Conservation (phyloP, 2,797 vertebrate genomes). For the Spheniscus humboldti region DNA sequence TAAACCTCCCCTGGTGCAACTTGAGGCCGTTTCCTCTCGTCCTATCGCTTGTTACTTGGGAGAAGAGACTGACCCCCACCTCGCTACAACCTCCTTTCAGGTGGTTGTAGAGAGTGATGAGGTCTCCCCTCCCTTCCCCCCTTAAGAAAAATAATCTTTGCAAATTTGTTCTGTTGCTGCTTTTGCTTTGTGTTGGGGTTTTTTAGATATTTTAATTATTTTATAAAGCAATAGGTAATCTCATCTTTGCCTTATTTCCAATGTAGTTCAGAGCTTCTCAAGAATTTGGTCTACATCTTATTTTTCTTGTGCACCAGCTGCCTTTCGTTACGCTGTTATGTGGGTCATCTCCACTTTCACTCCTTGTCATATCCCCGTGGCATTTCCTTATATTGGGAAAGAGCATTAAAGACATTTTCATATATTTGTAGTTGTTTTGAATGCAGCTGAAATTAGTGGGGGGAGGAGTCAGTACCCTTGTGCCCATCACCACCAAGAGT, state of each 20-base stretch:
- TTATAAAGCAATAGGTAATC: neutral
- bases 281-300: neutral
- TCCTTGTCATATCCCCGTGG: neutral
- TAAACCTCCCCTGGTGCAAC: too few relatives aligned
- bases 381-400: neutral
- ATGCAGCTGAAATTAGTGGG: neutral
- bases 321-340: neutral
- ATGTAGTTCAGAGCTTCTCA: neutral
- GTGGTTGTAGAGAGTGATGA: too few relatives aligned
- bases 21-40: too few relatives aligned
- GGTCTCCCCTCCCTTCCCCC: neutral
- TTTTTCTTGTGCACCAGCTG: neutral
- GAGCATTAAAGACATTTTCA: neutral
- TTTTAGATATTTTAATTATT: neutral
- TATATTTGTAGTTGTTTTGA: neutral
- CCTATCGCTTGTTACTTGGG: too few relatives aligned
- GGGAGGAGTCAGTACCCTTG: neutral
- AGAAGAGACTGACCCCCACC: too few relatives aligned
- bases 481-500: neutral
- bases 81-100: too few relatives aligned
- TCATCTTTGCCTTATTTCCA: neutral
- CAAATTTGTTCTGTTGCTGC: neutral
- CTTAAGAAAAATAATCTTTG: neutral
- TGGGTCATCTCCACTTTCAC: neutral
- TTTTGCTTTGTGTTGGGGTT: neutral